These are phyloP conservation scores for Eupithecia abbreviata DNA, from an alignment of 2,888 invertebrate genomes.

Conservation along the genomic window DNA sequence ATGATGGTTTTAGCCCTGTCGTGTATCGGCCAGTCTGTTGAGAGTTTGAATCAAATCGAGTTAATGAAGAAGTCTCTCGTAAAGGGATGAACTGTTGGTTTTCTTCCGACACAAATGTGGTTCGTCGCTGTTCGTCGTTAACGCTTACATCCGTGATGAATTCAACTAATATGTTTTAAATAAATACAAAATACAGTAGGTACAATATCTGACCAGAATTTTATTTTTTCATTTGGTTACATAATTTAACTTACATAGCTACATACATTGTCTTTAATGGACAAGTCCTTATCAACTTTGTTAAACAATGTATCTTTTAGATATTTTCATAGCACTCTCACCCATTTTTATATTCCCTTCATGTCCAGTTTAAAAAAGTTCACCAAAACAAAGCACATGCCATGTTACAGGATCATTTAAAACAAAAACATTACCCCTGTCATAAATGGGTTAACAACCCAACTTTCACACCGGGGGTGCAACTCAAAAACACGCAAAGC, in stretches of 20 bases:
- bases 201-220: no score
- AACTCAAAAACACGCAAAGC: constrained; percentile 33
- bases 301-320: background rate
- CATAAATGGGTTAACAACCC: constrained; percentile 28
- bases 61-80: no score
- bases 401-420: constrained; percentile 24
- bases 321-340: background rate
- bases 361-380: background rate
- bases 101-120: no score
- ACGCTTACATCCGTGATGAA: no score
- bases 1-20: background rate
- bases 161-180: no score
- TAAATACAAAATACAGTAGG: no score
- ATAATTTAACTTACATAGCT: no score
- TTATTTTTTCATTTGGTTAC: no score
- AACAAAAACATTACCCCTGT: constrained; percentile 18
- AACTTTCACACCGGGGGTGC: constrained; percentile 11
- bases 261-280: background rate
- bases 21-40: background rate
- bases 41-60: background rate
- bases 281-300: background rate
- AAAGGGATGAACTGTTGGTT: no score
- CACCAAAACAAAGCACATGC: constrained; percentile 9
- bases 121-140: no score
- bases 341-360: background rate